Base-by-base conservation (phyloP, 2,113 vertebrate species). In the Mesoclemmys tuberculata region DNA sequence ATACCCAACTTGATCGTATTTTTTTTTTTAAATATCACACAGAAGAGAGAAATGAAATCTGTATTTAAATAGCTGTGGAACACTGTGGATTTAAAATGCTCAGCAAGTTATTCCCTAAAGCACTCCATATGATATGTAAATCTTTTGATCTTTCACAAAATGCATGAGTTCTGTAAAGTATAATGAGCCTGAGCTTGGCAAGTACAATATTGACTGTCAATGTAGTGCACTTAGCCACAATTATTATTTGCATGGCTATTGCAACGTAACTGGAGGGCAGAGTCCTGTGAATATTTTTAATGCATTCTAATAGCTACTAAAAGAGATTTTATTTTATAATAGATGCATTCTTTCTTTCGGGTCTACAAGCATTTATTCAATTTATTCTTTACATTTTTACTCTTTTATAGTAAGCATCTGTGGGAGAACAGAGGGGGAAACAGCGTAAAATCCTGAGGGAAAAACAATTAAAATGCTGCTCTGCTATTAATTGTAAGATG, bases 71-170 rank as follows among this genome's bases (percentile, higher is more conserved):
- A 97, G 93, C 95, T 92, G 93, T 71, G 95, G 97, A 98, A 97
- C 97, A 97, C 93, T 97, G 98, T 93, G 96, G 95, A 96, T 98
- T 98, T 98, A 97, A 98, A 98, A 97, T 96, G 96, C 98, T 98
- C 98, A 98, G 98, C 98, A 98, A 98, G 98, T 98, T 96, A 96
- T 97, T 97, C 98, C 98, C 98, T 98, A 97, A 98, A 98, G 98
- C 98, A 98, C 98, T 98, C 98, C 97, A 97, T 98, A 97, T 98
- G 98, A 98, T 98, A 97, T 98, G 98, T 98, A 98, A 98, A 98
- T 98, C 98, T 98, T 98, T 98, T 98, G 98, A 98, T 98, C 98
- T 98, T 97, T 96, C 98, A 97, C 97, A 98, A 98, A 98, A 98
- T 96, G 97, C 97, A 97, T 97, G 95, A 98, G 97, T 98, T 97